Percentiles rank a stretch among this genome's conserved stretches.
phyloP scores from a whole-genome alignment of 1,140 invertebrate genomes.

The Stegodyphus dumicola region DNA sequence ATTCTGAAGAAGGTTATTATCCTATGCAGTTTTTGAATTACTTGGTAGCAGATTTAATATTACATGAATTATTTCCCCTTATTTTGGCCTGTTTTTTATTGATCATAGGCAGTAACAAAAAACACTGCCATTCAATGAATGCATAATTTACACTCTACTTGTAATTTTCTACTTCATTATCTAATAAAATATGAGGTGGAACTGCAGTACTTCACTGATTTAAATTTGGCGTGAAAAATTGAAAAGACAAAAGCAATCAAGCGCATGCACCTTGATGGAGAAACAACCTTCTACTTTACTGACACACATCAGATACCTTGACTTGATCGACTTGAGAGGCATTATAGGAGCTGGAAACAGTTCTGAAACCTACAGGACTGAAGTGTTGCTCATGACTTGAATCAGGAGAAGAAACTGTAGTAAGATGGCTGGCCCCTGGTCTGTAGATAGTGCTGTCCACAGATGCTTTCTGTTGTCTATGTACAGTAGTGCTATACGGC shows the following conservation, averaged over 20 bases:
- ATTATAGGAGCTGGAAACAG: conserved; percentile 33
- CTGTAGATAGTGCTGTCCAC: conserved; percentile 16
- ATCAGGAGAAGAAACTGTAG: conserved; percentile 8
- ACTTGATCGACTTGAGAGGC: conserved; percentile 29
- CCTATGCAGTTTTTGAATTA: too few species aligned
- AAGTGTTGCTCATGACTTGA: conserved; percentile 23
- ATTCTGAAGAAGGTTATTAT: too few species aligned
- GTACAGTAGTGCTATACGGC: background rate
- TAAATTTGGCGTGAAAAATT: conserved; percentile 3
- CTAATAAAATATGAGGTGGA: too few species aligned
- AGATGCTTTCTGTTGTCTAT: conserved; percentile 19
- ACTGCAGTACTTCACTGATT: conserved; percentile 30
- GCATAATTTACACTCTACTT: too few species aligned
- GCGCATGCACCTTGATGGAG: conserved; percentile 57
- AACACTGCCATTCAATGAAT: too few species aligned
- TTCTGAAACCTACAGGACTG: conserved; percentile 42
- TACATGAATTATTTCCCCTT: too few species aligned
- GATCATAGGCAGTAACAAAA: too few species aligned
- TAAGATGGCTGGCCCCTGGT: conserved; percentile 21
- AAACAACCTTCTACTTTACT: conserved; percentile 23
- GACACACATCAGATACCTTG: conserved; percentile 48
- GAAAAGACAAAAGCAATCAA: conserved; percentile 34
- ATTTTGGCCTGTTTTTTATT: too few species aligned
- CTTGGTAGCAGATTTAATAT: too few species aligned
- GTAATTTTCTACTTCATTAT: too few species aligned